Base-by-base conservation (phyloP, 2,113 vertebrate species). In the Dissostichus mawsoni region DNA sequence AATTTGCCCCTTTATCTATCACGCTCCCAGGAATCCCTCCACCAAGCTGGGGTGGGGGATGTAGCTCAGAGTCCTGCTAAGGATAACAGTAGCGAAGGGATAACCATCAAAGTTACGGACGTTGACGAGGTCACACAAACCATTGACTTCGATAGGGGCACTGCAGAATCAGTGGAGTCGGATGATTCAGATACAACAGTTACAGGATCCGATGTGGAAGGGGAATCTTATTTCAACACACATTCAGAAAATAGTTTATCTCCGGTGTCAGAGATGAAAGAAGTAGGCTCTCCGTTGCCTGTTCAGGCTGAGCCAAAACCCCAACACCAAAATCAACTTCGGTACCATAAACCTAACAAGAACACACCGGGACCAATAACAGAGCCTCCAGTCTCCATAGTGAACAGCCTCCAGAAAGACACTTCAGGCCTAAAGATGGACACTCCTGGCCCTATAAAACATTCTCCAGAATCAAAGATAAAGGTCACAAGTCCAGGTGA, bases 1-100 rank as follows among this genome's bases (percentile, higher is more conserved):
- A 92, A 81, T 55, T 72, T 96, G 55, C 94, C 95, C 11, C 84
- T 93, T 20, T 95, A 93, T 79, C 73, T 96, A 57, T 94, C 95
- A 0, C 91, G 87, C 8, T 95, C 94, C n/a, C 92, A 94, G 68
- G 94, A 95, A 69, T 64, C 78, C 16, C 57, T 93, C 8, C 89
- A 81, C 69, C 84, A 88, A 70, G 55, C 61, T 0, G 89, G 72
- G 9, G 29, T 51, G 13, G 82, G 33, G 8, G 78, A 76, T 62
- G 18, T 57, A 18, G 74, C 25, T 33, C 83, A 67, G 12, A 85
- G 78, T 83, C 69, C 84, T 18, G 8, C 69, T 47, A 78, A 83
- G 13, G 82, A 92, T 69, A 53, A 41, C 13, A 11, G 14, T 2
- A 36, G n/a, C 4, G 51, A 68, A 3, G 36, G 73, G 14, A 78